Evolutionary conservation across 2,888 invertebrate species (phyloP).

Genomic region (Eristalis arbustorum): DNA sequence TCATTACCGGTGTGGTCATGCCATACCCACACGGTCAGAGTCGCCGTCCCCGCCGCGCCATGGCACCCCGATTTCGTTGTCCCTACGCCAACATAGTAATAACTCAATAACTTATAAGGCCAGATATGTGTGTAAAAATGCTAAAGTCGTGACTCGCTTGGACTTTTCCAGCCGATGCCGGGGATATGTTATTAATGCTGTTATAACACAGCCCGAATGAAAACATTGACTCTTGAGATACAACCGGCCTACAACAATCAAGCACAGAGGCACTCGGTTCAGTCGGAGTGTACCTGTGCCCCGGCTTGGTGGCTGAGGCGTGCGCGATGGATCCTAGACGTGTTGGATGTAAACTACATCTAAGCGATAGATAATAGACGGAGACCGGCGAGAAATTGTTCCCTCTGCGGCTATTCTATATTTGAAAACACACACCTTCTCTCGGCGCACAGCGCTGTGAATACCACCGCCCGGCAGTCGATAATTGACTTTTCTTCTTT

Average conservation of each 20-base stretch:
- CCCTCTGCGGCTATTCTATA: constrained; percentile 22
- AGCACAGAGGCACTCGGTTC: constrained; percentile 8
- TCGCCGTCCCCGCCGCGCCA: background rate
- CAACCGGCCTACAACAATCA: constrained; percentile 56
- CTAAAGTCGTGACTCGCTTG: constrained; percentile 78
- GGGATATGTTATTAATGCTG: constrained; percentile 66
- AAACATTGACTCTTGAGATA: constrained; percentile 46
- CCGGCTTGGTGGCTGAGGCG: constrained; percentile 18
- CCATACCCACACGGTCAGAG: background rate
- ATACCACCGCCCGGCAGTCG: constrained; percentile 46
- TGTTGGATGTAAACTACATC: constrained; percentile 33
- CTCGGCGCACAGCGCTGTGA: background rate
- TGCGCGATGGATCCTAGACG: constrained; percentile 37
- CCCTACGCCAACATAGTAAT: constrained; percentile 60
- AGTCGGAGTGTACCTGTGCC: background rate
- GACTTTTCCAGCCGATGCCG: constrained; percentile 59
- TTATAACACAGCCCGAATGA: constrained; percentile 52
- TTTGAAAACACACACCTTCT: constrained; percentile 48
- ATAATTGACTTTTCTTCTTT: constrained; percentile 52
- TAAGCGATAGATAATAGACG: constrained; percentile 41
- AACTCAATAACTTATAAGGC: constrained; percentile 69
- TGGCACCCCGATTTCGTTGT: background rate
- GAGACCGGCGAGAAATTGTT: constrained; percentile 18
- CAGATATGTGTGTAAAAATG: constrained; percentile 78
- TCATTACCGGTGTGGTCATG: constrained; percentile 17